Evolutionary conservation across 37 sponge, comb jelly and placozoan species (phyloP), one percentile per base, ranked within the genome.

Genomic region (Bolinopsis microptera): DNA sequence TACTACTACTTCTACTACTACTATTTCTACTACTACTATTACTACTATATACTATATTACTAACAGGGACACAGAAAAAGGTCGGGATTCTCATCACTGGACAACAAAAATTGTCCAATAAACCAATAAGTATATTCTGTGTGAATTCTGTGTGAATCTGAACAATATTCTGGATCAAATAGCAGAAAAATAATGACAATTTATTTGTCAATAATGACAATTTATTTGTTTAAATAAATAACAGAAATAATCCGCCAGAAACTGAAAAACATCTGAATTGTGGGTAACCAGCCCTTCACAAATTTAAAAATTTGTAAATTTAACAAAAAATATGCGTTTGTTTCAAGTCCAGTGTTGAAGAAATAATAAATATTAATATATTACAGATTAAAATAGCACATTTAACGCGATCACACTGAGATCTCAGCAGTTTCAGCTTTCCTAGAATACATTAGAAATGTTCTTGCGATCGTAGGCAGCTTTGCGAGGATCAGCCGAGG

Each of bases 391-490:
- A 48, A 48, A 48, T 48, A 48, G 61, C 61, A 48, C 61, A 48
- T 48, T 5, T 48, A n/a, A n/a, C n/a, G n/a, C n/a, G n/a, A n/a
- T n/a, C n/a, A n/a, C n/a, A n/a, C n/a, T n/a, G n/a, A n/a, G n/a
- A n/a, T n/a, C n/a, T n/a, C n/a, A n/a, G n/a, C n/a, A n/a, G n/a
- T n/a, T n/a, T n/a, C 68, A 61, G 25, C 80, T 32, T 1, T 32
- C 2, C 37, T 77, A 77, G 36, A 77, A 77, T 28, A 77, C 35
- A 32, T 77, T 77, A 35, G 80, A 77, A 18, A 77, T 77, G 80
- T 77, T 77, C 21, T 77, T 32, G 1, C 80, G 34, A 18, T 77
- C 32, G 80, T 77, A 77, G 37, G 36, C 80, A 34, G 80, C 35
- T 18, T 34, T 31, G 35, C 33, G 35, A 32, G 33, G 33, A 2